These are phyloP conservation scores for Drosophila sordidapex DNA, from an alignment of 2,888 invertebrate species.

Conservation along the genomic window DNA sequence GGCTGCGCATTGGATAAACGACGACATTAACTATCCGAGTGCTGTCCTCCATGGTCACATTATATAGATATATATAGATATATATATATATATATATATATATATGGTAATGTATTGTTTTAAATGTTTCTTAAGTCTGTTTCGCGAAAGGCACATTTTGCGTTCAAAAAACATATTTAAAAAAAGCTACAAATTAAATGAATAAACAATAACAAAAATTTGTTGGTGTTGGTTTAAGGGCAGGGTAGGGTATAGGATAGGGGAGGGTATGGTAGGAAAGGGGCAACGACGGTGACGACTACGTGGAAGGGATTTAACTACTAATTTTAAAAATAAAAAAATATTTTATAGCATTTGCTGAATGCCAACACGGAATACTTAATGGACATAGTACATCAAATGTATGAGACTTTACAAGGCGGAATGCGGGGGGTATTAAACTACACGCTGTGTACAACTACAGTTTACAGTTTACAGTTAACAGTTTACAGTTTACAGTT, in stretches of 20 bases:
- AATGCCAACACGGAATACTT: constrained; percentile 22
- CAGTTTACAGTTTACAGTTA: constrained; percentile 6
- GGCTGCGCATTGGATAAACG: constrained; percentile 37
- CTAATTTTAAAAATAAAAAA: constrained; percentile 3
- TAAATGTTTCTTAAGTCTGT: constrained; percentile 27
- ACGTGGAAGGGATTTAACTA: not conserved
- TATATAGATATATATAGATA: not conserved
- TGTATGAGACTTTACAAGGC: constrained; percentile 16
- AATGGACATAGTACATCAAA: constrained; percentile 6
- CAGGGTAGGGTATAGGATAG: not conserved
- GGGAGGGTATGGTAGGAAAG: not conserved
- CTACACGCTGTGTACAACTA: not conserved
- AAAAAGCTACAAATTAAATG: constrained; percentile 28
- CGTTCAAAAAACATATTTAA: constrained; percentile 18
- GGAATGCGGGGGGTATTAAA: constrained; percentile 21
- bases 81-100: too few species aligned
- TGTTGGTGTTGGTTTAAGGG: constrained; percentile 2
- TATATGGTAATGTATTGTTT: constrained; percentile 5
- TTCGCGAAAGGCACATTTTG: constrained; percentile 47
- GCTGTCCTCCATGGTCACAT: constrained; percentile 35
- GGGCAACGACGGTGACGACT: not conserved
- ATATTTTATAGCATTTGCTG: constrained; percentile 12
- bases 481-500: constrained; percentile 1
- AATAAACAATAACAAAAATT: constrained; percentile 32
- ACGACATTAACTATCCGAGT: constrained; percentile 13